Percentiles rank a stretch among this genome's conserved stretches.
Evolutionary conservation across 2,888 invertebrate species (phyloP).

Genomic region (Chrysolina oricalcia): DNA sequence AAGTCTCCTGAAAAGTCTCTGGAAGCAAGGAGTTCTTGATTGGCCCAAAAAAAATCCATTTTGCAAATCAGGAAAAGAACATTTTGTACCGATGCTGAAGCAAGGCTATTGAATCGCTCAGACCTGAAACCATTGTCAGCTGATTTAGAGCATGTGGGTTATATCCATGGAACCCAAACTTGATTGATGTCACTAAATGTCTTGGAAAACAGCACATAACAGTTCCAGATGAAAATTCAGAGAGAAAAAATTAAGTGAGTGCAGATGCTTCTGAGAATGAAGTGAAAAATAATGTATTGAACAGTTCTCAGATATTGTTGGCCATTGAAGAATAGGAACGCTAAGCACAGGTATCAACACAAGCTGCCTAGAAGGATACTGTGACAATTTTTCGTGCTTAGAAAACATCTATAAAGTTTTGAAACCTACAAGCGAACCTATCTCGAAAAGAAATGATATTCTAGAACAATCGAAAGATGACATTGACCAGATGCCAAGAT

Average conservation of each 20-base stretch:
- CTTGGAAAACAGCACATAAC: too few relatives aligned
- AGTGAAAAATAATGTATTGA: not conserved
- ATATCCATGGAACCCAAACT: too few relatives aligned
- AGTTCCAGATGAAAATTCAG: not conserved
- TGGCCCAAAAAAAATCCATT: slow-evolving; percentile 56
- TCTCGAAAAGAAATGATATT: slow-evolving; percentile 6
- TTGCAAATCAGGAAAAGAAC: slow-evolving; percentile 42
- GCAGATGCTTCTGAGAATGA: not conserved
- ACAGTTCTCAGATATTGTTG: slow-evolving; percentile 9
- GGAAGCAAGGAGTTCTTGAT: too few relatives aligned
- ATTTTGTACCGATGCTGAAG: slow-evolving; percentile 41
- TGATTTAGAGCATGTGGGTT: not conserved
- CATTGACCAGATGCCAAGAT: too few relatives aligned
- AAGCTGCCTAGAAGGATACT: slow-evolving; percentile 5
- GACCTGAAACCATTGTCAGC: too few relatives aligned
- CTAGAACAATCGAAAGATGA: slow-evolving; percentile 1
- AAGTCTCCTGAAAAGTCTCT: slow-evolving; percentile 58
- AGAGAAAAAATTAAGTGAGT: not conserved
- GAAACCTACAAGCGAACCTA: not conserved
- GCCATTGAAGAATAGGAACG: not conserved
- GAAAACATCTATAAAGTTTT: not conserved
- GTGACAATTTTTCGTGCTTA: slow-evolving; percentile 5
- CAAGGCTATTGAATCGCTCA: slow-evolving; percentile 19
- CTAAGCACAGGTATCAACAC: slow-evolving; percentile 3
- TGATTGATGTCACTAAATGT: too few relatives aligned